These are phyloP conservation scores for Ichneumon xanthorius DNA, from an alignment of 2,888 invertebrate genomes.

Conservation along the genomic window DNA sequence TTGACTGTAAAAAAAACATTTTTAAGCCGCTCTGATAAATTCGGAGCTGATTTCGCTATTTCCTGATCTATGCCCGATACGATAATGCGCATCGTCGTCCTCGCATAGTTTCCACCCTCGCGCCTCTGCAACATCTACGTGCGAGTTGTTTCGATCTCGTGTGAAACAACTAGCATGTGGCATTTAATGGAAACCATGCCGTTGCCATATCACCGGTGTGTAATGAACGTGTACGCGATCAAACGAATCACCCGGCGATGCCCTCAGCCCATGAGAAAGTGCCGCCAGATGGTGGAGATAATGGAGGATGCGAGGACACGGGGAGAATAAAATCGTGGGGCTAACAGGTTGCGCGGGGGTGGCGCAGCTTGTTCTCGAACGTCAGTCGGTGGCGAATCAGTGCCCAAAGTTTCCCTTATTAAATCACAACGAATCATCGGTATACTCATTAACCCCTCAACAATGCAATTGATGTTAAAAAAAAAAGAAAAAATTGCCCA, in stretches of 20 bases:
- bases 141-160: conserved; percentile 73
- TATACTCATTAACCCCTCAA: conserved; percentile 11
- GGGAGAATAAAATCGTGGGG: conserved; percentile 77
- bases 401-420: too few relatives aligned
- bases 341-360: conserved; percentile 79
- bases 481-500: background rate
- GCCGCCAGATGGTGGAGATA: conserved; percentile 79
- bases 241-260: conserved; percentile 71
- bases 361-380: conserved; percentile 51
- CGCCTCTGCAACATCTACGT: conserved; percentile 25
- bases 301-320: conserved; percentile 66
- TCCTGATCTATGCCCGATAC: background rate
- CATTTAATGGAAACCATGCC: conserved; percentile 74
- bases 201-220: conserved; percentile 4
- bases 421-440: too few relatives aligned
- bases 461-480: background rate
- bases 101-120: conserved; percentile 18
- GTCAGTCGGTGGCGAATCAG: conserved; percentile 68
- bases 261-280: conserved; percentile 81
- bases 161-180: conserved; percentile 83
- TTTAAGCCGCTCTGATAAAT: background rate
- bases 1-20: conserved; percentile 2
- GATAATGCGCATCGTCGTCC: conserved; percentile 23
- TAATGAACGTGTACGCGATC: conserved; percentile 71
- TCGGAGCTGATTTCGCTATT: background rate